phyloP scores from a whole-genome alignment of 2,113 vertebrate genomes.

The Manacus vitellinus region DNA sequence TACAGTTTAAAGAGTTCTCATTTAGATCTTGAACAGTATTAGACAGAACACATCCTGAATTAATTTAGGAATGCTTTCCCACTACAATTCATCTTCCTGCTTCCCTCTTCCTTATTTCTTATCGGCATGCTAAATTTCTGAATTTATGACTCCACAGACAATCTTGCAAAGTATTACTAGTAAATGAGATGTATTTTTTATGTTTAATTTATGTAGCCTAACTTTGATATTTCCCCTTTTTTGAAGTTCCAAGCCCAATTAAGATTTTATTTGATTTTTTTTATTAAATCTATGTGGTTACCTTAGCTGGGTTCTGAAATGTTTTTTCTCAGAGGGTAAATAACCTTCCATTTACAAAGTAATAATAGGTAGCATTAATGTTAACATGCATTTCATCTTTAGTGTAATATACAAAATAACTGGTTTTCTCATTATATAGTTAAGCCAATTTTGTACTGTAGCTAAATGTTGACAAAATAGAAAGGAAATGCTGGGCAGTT shows the following conservation, averaged over 20 bases:
- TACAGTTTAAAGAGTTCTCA: not conserved
- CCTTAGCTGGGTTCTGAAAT: not conserved
- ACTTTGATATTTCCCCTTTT: not conserved
- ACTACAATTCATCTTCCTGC: not conserved
- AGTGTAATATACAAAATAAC: not conserved
- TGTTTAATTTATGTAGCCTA: not conserved
- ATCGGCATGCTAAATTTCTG: not conserved
- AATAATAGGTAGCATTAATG: not conserved
- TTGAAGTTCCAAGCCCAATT: not conserved
- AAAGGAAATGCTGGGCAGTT: not conserved
- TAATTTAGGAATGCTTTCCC: not conserved
- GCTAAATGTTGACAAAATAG: not conserved
- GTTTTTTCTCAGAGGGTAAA: not conserved
- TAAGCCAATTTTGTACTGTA: not conserved
- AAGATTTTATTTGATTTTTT: not conserved
- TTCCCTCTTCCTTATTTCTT: not conserved
- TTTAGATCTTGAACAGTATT: not conserved
- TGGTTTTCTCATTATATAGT: not conserved
- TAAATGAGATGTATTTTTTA: not conserved
- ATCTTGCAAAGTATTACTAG: not conserved
- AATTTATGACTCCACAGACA: not conserved
- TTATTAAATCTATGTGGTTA: not conserved
- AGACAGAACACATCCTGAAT: conserved; percentile 5
- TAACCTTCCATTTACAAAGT: not conserved
- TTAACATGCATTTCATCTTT: not conserved